These are phyloP conservation scores for Hozukius guyotensis DNA, from an alignment of 2,797 vertebrate species.

Conservation along the genomic window DNA sequence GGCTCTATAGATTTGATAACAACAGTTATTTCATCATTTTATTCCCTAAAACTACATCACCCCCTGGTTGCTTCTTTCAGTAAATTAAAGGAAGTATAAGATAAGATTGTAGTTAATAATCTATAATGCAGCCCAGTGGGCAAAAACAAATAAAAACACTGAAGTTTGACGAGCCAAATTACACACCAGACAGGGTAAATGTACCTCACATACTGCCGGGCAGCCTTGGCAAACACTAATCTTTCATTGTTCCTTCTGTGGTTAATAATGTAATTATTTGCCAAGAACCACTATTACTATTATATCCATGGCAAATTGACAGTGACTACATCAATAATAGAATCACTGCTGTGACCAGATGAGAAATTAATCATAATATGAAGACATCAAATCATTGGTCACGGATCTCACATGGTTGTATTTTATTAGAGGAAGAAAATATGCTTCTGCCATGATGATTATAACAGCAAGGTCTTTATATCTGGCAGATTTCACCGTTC, in stretches of 20 bases:
- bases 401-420: slow-evolving; percentile 45
- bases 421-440: slow-evolving; percentile 51
- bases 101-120: not conserved
- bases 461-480: not conserved
- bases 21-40: not conserved
- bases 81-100: not conserved
- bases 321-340: slow-evolving; percentile 73
- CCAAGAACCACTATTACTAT: slow-evolving; percentile 65
- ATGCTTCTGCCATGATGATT: slow-evolving; percentile 30
- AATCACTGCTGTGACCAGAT: slow-evolving; percentile 70
- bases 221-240: slow-evolving; percentile 33
- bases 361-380: slow-evolving; percentile 73
- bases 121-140: not conserved
- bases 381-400: slow-evolving; percentile 69
- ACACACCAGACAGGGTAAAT: not conserved
- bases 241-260: slow-evolving; percentile 41
- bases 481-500: not conserved
- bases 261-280: slow-evolving; percentile 70
- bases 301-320: slow-evolving; percentile 68
- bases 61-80: not conserved
- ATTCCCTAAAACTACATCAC: not conserved
- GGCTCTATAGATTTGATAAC: not conserved
- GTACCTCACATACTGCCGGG: not conserved
- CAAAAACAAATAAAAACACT: not conserved
- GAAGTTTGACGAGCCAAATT: slow-evolving; percentile 4